Evolutionary conservation across 2,797 vertebrate genomes (phyloP).

Genomic region (Gymnothorax javanicus): DNA sequence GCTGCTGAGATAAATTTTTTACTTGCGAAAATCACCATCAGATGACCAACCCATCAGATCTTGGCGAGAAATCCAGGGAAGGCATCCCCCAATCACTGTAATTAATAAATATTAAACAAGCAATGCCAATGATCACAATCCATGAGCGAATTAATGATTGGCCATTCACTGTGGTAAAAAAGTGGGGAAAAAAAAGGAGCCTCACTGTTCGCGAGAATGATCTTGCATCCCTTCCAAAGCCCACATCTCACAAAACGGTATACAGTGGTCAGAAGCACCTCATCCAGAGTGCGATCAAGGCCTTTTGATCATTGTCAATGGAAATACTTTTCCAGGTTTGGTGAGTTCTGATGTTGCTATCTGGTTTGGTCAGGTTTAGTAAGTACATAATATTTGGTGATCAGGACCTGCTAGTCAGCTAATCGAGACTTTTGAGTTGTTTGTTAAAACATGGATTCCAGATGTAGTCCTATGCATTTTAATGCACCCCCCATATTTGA

Average conservation of each 20-base stretch:
- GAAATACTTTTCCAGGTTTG: background rate
- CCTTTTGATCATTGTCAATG: background rate
- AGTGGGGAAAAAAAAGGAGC: background rate
- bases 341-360: background rate
- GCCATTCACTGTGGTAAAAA: background rate
- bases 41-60: too few relatives aligned
- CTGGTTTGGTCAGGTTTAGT: background rate
- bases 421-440: background rate
- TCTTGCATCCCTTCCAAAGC: background rate
- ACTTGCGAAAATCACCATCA: background rate
- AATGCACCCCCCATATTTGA: background rate
- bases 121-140: background rate
- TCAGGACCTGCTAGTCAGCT: background rate
- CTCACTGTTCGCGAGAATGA: background rate
- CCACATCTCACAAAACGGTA: background rate
- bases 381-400: background rate
- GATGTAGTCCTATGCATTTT: background rate
- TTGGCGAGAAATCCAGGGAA: background rate
- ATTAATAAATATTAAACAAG: conserved; percentile 17
- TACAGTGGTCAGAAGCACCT: background rate
- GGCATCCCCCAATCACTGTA: background rate
- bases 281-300: background rate
- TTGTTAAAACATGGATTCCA: background rate
- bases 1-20: background rate
- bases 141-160: conserved; percentile 4